Base-by-base conservation (phyloP, 2,888 invertebrate species). In the Temnothorax ravouxi region DNA sequence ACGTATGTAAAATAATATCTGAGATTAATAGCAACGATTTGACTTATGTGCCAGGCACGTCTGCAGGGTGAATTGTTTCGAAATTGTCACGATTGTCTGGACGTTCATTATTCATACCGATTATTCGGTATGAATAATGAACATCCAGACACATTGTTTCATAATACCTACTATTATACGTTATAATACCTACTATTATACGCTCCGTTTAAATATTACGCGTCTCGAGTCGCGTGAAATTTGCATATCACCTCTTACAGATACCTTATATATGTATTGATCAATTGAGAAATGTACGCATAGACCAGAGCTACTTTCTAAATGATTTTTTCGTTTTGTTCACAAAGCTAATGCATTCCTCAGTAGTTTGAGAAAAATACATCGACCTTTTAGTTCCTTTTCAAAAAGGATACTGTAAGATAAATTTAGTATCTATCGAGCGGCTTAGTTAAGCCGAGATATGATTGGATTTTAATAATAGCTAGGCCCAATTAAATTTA, bases 1-100 rank as follows among this genome's bases (percentile, higher is more conserved):
- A 25, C 34, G n/a, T 3, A 29, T 29, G 15, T 52, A n/a, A 72
- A 79, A 79, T 47, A 50, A 59, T 25, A 8, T 50, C 61, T 6
- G 38, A n/a, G 41, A 21, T 41, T 72, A 59, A 61, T 52, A 11
- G n/a, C 18, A 38, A n/a, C 21, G 9, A 62, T 75, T 62, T 56
- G 38, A 34, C 21, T 66, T 38, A n/a, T 62, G 47, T 15, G 4
- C n/a, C 18, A 64, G 5, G 18, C 13, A 18, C 21, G 4, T n/a
- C 13, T 5, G 34, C 34, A 3, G 34, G 3, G 3, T 2, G n/a
- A 75, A 52, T 66, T 29, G 47, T 64, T 18, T 13, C 2, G 15
- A 76, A 15, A 71, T 61, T n/a, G 61, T 9, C 9, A 18, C 64
- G 9, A 18, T 67, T 54, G 13, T 77, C 8, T 25, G 11, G 3